These are phyloP conservation scores for Apodemia zela DNA, from an alignment of 2,888 invertebrate genomes.

Conservation along the genomic window DNA sequence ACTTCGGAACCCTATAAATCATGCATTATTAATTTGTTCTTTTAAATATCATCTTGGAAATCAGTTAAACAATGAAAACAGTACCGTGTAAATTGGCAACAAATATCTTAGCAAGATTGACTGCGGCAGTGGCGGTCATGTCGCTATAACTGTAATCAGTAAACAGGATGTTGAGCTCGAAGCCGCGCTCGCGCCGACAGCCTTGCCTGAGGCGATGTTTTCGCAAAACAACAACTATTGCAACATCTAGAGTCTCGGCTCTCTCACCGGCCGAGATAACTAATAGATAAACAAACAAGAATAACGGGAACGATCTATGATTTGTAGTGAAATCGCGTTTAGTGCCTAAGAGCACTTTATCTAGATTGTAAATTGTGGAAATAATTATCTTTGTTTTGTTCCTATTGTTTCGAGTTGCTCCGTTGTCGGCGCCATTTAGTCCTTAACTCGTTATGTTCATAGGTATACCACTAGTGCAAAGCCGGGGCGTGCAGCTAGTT, in stretches of 20 bases:
- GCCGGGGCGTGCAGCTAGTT: too few relatives aligned
- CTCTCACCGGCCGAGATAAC: conserved; percentile 31
- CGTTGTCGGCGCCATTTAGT: too few relatives aligned
- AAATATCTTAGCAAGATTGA: conserved; percentile 2
- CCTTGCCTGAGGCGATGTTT: conserved; percentile 67
- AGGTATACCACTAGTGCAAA: too few relatives aligned
- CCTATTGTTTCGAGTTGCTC: too few relatives aligned
- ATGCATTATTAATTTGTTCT: too few relatives aligned
- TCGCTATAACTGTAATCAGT: conserved; percentile 17
- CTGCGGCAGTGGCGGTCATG: not conserved
- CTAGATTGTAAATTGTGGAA: conserved; percentile 12
- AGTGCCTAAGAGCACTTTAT: conserved; percentile 15
- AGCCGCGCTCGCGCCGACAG: conserved; percentile 43
- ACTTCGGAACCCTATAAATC: too few relatives aligned
- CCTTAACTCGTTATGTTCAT: too few relatives aligned
- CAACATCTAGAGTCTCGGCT: conserved; percentile 52
- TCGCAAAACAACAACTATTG: conserved; percentile 64
- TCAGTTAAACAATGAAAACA: too few relatives aligned
- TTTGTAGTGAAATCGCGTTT: conserved; percentile 24
- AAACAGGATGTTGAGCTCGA: conserved; percentile 40
- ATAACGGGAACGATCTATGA: conserved; percentile 17
- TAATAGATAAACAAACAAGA: conserved; percentile 15
- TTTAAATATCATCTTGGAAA: too few relatives aligned
- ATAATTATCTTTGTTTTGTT: conserved; percentile 12
- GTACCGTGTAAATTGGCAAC: not conserved